phyloP scores from a whole-genome alignment of 2,888 invertebrate species.

The Trissolcus brochymenae region DNA sequence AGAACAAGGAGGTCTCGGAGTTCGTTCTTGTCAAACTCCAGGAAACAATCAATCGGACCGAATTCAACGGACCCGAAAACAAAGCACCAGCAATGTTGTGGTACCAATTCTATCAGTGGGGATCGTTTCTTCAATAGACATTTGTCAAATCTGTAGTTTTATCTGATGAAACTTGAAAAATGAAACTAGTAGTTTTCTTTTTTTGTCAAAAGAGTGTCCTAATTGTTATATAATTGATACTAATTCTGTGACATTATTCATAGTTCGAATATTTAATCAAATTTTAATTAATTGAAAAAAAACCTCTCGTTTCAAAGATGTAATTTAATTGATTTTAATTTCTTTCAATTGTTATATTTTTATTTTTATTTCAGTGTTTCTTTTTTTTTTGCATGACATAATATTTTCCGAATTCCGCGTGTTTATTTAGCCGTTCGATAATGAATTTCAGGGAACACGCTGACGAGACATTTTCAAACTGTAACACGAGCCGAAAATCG shows the following conservation, averaged over 20 bases:
- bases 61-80: slow-evolving; percentile 29
- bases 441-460: not conserved
- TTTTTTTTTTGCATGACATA: no score
- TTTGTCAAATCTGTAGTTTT: not conserved
- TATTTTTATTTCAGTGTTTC: no score
- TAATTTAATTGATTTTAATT: no score
- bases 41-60: slow-evolving; percentile 40
- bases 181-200: not conserved
- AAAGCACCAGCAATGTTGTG: slow-evolving; percentile 15
- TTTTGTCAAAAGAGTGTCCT: no score
- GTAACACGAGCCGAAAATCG: slow-evolving; percentile 21
- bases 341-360: no score
- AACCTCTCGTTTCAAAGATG: no score
- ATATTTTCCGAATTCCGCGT: no score
- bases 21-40: slow-evolving; percentile 40
- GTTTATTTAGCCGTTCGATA: slow-evolving; percentile 5
- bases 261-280: no score
- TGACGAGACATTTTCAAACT: slow-evolving; percentile 3
- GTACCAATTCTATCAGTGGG: slow-evolving; percentile 1
- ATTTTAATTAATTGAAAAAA: no score
- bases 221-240: no score
- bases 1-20: slow-evolving; percentile 22
- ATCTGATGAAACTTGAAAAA: not conserved
- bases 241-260: no score
- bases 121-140: slow-evolving; percentile 11